These are phyloP conservation scores for Microctenopoma steveboyesi DNA, from an alignment of 2,797 vertebrate genomes.

Conservation along the genomic window DNA sequence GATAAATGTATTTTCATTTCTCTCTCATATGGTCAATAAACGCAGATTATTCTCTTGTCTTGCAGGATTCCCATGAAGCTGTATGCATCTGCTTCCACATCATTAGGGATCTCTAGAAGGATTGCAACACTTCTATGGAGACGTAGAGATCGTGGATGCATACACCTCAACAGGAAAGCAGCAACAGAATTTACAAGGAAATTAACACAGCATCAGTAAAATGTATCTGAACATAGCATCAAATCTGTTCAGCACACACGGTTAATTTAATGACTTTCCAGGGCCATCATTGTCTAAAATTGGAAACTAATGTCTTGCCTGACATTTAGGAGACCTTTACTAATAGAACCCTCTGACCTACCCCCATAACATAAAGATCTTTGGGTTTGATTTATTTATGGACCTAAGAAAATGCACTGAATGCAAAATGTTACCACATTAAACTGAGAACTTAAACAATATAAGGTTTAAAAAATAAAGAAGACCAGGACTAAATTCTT, in stretches of 20 bases:
- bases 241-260: not conserved
- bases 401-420: not conserved
- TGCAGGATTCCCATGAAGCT: constrained; percentile 38
- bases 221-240: not conserved
- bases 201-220: not conserved
- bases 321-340: constrained; percentile 33
- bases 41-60: constrained; percentile 67
- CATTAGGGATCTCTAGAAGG: constrained; percentile 43
- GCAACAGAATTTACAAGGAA: constrained; percentile 11
- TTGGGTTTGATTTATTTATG: constrained; percentile 19
- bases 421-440: constrained; percentile 12
- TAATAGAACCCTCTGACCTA: constrained; percentile 18
- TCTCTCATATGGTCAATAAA: constrained; percentile 63
- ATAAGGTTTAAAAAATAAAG: not conserved
- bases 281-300: not conserved
- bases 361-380: not conserved
- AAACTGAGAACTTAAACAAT: not conserved
- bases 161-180: constrained; percentile 5
- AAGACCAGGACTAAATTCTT: no score
- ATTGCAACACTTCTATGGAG: constrained; percentile 40
- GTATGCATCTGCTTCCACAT: constrained; percentile 48
- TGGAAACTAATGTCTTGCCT: constrained; percentile 3
- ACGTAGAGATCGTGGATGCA: constrained; percentile 36
- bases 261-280: not conserved
- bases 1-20: no score